Conservation (phyloP, 1,140 invertebrate species). For the Penaeus vannamei region DNA sequence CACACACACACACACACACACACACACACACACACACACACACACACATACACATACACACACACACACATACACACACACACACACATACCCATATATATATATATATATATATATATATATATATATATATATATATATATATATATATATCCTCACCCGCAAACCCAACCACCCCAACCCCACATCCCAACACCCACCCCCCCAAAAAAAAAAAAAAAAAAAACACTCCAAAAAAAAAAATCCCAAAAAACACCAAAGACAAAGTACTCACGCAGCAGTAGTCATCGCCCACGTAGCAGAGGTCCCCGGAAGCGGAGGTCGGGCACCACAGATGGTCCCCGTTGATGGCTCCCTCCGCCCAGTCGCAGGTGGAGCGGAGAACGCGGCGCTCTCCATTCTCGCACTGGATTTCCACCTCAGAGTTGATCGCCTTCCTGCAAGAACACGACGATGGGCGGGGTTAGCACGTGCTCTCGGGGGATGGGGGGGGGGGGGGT, state of each 20-base stretch:
- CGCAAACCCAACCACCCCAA: background rate
- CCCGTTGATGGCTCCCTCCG: constrained; percentile 83
- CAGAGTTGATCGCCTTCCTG: constrained; percentile 74
- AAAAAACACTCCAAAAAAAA: background rate
- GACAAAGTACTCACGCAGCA: constrained; percentile 83
- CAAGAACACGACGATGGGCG: constrained; percentile 56
- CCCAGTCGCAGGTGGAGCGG: constrained; percentile 87
- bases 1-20: background rate
- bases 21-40: background rate
- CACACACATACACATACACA: background rate
- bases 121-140: constrained; percentile 1
- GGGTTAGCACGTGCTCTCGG: constrained; percentile 67
- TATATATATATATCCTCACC: background rate
- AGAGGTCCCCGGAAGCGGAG: constrained; percentile 91
- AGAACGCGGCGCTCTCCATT: constrained; percentile 74
- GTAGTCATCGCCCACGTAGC: constrained; percentile 89
- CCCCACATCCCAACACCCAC: no score
- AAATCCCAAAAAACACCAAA: background rate
- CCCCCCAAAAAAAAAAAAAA: background rate
- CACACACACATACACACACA: background rate
- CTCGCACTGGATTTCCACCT: constrained; percentile 74
- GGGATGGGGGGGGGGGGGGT: constrained; percentile 69
- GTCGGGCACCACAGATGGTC: constrained; percentile 91
- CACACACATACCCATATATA: background rate
- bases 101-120: constrained; percentile 24